Base-by-base conservation (phyloP, 2,113 vertebrate species). In the Halcyon malimbica region DNA sequence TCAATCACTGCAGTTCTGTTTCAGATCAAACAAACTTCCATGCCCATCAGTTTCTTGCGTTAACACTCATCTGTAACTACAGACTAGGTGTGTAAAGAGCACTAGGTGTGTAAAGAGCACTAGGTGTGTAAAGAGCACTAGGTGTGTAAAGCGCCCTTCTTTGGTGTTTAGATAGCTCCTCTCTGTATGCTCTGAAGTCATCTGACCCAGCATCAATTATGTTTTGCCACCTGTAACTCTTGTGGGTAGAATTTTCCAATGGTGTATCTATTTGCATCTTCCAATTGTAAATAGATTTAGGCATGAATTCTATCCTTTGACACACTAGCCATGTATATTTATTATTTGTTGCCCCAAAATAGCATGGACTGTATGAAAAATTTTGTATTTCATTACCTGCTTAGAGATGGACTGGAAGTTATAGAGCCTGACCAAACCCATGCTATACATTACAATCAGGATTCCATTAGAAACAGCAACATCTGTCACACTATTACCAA, bases 391-490 rank as follows among this genome's bases (percentile, higher is more conserved):
- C 31, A 48, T 96, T 98, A 99, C 99, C 98, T 98, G 98, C 83
- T 99, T 96, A 56, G 98, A 73, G 96, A 99, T 99, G 93, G 98
- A 97, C 92, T 99, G 98, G 96, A 99, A 99, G 97, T 98, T 99
- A 96, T 99, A 99, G 28, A 99, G 98, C 94, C 98, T 99, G 93
- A 99, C 98, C 87, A 98, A 97, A 91, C 99, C 99, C 50, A 98
- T 98, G 96, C 98, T 99, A 95, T 99, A 97, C 92, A 99, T 99
- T 88, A 99, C 98, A 94, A 99, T 99, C 53, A 99, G 97, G 93
- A 99, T 98, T 67, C 99, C 99, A 93, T 99, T 98, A 96, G 99
- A 99, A 92, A 99, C 94, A 78, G 98, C 97, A 63, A 99, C 99
- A 97, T 99, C 99, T 35, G 98, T 98, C 39, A 99, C 96, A 44